Evolutionary conservation across 1,140 invertebrate species (phyloP), one percentile per base, ranked within the genome.

Genomic region (Plutomurus gul): DNA sequence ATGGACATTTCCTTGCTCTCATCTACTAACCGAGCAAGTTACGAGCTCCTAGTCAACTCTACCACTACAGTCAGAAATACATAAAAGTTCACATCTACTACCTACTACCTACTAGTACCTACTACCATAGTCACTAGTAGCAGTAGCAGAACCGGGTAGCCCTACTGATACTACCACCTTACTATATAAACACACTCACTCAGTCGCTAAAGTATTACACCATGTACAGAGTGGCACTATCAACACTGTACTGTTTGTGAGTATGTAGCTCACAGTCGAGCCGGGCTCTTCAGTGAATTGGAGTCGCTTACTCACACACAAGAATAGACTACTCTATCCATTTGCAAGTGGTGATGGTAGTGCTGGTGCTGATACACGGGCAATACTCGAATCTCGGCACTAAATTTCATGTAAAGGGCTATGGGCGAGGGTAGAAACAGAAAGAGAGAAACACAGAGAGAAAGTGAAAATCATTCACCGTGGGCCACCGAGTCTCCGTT

Each of bases 1-100:
- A 78, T 72, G 76, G 76, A 78, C 76, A 78, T 78, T 78, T 78
- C 76, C 76, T 78, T 65, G 70, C 70, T 72, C 39, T 72, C 70
- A 72, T 39, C 39, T 20, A 40, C 36, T 25, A 43, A 22, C 70
- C 70, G 37, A 40, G 40, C 56, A 43, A 72, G 70, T 72, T 72
- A 72, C 40, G 70, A 72, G 70, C 70, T 72, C 25, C 20, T 20
- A 72, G 70, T 40, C 20, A 22, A 72, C 70, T 72, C 56, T 65
- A 16, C 30, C 16, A 30, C 11, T 33, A 65, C 16, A 65, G 27
- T 18, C 4, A 65, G 56, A 36, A 65, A n/a, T 65, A 36, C 56
- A 65, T 30, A 27, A 22, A 56, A 56, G 10, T n/a, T n/a, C n/a
- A n/a, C n/a, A n/a, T 56, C 22, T 10, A 56, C 49, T 51, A 27